These are phyloP conservation scores for Labrus mixtus DNA, from an alignment of 2,113 vertebrate genomes.

Conservation along the genomic window DNA sequence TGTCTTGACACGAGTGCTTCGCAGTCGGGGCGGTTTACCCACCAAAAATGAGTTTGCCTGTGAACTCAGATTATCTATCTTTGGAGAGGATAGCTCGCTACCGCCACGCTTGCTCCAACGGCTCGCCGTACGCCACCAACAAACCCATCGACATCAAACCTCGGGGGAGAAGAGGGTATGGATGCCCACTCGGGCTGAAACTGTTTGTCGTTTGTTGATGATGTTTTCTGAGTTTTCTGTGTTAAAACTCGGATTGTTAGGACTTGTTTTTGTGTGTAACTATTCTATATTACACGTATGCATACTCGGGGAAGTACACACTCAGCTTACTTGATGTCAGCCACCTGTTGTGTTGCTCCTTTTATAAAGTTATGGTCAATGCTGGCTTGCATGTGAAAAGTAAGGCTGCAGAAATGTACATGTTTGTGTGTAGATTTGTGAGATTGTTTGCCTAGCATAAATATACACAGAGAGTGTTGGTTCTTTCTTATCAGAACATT, in stretches of 20 bases:
- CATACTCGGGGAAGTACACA: not conserved
- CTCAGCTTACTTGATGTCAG: not conserved
- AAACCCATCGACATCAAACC: conserved; percentile 97
- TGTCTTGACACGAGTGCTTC: conserved; percentile 21
- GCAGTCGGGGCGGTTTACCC: not conserved
- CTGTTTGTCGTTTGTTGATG: conserved; percentile 1
- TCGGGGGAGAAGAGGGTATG: conserved; percentile 89
- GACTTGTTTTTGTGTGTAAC: not conserved
- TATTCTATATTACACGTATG: not conserved
- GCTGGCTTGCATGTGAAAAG: too few species aligned
- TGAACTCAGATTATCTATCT: conserved; percentile 88
- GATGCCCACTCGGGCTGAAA: conserved; percentile 27
- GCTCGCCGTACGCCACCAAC: conserved; percentile 93
- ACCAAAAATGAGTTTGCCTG: conserved; percentile 90
- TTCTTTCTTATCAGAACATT: conserved; percentile 65
- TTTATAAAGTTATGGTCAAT: too few species aligned
- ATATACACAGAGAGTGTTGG: conserved; percentile 45
- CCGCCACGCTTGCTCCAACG: conserved; percentile 87
- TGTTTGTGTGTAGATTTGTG: conserved; percentile 23
- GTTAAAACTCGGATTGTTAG: not conserved
- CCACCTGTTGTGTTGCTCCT: not conserved
- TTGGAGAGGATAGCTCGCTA: conserved; percentile 90
- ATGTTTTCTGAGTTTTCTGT: not conserved
- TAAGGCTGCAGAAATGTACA: not conserved
- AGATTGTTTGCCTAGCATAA: conserved; percentile 48